Evolutionary conservation across 2,113 vertebrate genomes (phyloP), one percentile per base, ranked within the genome.

Genomic region (Theristicus caerulescens): DNA sequence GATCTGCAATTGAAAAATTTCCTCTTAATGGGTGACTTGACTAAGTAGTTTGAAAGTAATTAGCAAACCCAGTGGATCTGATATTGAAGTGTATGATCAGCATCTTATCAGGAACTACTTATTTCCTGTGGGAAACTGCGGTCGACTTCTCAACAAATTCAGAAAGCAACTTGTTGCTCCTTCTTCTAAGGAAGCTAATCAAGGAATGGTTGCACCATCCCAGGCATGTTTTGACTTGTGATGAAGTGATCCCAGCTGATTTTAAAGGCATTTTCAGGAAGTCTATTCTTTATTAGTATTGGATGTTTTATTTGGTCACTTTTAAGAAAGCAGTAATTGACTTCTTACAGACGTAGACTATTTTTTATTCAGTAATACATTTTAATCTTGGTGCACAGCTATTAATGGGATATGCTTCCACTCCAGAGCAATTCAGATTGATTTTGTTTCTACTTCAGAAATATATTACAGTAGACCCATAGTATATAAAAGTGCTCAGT

Each of bases 371-470:
- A 61, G 82, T 90, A 91, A 94, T 97, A 83, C 74, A 89, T 96
- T 92, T 91, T 97, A 96, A 94, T 95, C 78, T 88, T 82, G 78
- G 52, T 74, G 76, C 76, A 61, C 82, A 82, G 91, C 90, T 92
- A 88, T 97, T 97, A 94, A 95, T 83, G 89, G 88, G 82, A 62
- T 92, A 91, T 84, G 65, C 69, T 96, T 97, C 72, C 81, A 83
- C 85, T 87, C 80, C 44, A 94, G 84, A 97, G 95, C 70, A 95
- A 65, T 97, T 91, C 82, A 90, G 83, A 94, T 97, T 88, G 82
- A 95, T 95, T 97, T 89, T 97, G 86, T 95, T 88, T 97, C 93
- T 81, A 36, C 55, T 95, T 98, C 69, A 94, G 84, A 95, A 97
- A 97, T 95, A 62, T 71, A 83, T 96, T 97, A 73, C 49, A 73